Percentiles rank a stretch among this genome's conserved stretches.
These are phyloP conservation scores for Phodopus roborovskii DNA, from an alignment of 2,113 vertebrate genomes.

Conservation along the genomic window DNA sequence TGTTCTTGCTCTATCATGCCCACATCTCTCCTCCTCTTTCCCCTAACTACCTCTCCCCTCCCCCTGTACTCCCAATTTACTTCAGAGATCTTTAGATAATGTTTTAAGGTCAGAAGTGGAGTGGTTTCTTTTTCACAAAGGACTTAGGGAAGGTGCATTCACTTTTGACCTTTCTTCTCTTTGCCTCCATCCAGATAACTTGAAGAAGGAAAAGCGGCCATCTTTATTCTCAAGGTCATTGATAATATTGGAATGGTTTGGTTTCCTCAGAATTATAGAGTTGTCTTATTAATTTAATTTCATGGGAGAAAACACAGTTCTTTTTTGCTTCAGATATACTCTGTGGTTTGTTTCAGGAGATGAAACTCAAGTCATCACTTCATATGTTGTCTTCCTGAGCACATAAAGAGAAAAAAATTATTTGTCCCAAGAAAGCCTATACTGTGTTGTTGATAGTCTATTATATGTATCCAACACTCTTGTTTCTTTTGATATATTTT, in stretches of 20 bases:
- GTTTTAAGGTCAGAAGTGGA: not conserved
- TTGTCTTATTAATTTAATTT: not conserved
- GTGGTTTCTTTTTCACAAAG: not conserved
- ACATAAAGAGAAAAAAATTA: not conserved
- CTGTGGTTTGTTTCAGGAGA: not conserved
- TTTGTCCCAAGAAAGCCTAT: not conserved
- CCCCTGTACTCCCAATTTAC: no score
- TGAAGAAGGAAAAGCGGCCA: not conserved
- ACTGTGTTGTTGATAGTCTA: not conserved
- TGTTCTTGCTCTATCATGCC: no score
- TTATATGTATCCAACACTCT: not conserved
- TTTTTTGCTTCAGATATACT: not conserved
- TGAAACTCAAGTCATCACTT: not conserved
- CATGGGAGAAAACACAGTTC: not conserved
- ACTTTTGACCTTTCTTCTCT: not conserved
- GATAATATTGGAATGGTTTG: not conserved
- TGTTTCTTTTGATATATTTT: conserved; percentile 5
- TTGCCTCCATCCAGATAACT: not conserved
- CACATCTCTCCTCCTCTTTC: no score
- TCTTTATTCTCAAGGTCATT: not conserved
- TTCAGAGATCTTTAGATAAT: not conserved
- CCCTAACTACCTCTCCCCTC: no score
- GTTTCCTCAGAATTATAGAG: not conserved
- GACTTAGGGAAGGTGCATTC: accelerated
- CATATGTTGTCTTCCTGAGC: not conserved